Percentiles rank a stretch among this genome's conserved stretches.
These are phyloP conservation scores for Vulpes ferrilata DNA, from an alignment of 2,113 vertebrate species.

Conservation along the genomic window DNA sequence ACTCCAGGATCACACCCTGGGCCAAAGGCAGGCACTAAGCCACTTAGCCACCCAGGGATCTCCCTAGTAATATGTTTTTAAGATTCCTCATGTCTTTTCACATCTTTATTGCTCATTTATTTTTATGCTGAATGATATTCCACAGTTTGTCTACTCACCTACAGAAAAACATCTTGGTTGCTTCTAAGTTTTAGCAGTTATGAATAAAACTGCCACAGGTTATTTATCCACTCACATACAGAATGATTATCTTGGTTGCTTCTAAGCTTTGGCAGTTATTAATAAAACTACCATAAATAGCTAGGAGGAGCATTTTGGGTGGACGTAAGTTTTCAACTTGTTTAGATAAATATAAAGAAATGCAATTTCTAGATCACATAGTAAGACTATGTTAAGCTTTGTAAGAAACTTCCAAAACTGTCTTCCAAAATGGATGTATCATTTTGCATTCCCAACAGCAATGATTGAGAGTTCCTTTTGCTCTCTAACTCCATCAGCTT, in stretches of 20 bases:
- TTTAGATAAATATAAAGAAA: neutral
- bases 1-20: too few species aligned
- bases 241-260: neutral
- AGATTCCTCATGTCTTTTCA: neutral
- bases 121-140: neutral
- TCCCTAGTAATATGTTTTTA: neutral
- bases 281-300: neutral
- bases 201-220: neutral
- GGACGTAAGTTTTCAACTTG: neutral
- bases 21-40: too few species aligned
- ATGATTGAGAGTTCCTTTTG: neutral
- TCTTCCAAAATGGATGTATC: neutral
- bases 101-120: neutral
- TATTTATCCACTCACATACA: neutral
- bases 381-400: neutral
- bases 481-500: neutral
- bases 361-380: neutral
- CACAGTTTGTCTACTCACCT: neutral
- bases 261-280: neutral
- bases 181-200: too few species aligned
- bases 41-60: too few species aligned
- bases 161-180: too few species aligned
- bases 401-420: neutral
- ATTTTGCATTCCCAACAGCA: neutral
- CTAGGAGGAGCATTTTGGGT: neutral